Percentiles rank a stretch among this genome's conserved stretches.
phyloP scores from a whole-genome alignment of 92 coral and sea anemone genomes.

The Parazoanthus swiftii region DNA sequence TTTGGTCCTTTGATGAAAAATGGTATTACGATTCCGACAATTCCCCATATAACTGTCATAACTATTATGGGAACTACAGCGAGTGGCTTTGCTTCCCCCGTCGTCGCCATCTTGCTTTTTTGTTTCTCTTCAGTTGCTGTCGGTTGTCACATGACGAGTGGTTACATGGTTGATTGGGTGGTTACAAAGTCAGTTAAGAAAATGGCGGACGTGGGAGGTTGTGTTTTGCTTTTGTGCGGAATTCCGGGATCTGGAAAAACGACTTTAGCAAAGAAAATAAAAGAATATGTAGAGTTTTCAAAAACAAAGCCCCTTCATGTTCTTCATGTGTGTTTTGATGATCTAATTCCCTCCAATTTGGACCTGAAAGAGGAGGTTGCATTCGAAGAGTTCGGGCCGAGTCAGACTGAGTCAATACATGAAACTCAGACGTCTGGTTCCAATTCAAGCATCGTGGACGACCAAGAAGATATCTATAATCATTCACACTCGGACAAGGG shows the following conservation, averaged over 20 bases:
- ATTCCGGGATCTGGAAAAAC: constrained; percentile 93
- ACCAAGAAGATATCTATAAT: neutral
- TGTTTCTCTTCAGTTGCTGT: neutral
- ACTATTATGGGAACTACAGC: constrained; percentile 84
- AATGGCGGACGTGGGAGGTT: constrained; percentile 67
- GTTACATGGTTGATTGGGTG: constrained; percentile 9
- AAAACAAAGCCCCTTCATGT: constrained; percentile 50
- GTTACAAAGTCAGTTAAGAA: constrained; percentile 32
- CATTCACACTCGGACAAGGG: neutral
- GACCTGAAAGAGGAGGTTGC: constrained; percentile 36
- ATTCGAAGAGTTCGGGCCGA: neutral
- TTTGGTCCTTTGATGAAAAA: constrained; percentile 88
- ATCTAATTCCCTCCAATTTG: constrained; percentile 76
- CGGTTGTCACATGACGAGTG: constrained; percentile 42
- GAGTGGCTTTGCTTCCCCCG: constrained; percentile 55
- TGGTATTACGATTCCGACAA: constrained; percentile 84
- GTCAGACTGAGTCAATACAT: neutral
- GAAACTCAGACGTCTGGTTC: neutral
- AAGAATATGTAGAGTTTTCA: constrained; percentile 38
- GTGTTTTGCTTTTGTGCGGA: constrained; percentile 72
- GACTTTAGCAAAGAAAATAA: constrained; percentile 60
- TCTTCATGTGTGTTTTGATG: constrained; percentile 82
- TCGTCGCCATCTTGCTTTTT: constrained; percentile 61
- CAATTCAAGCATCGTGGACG: neutral
- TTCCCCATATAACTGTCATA: constrained; percentile 85